phyloP scores from a whole-genome alignment of 2,797 vertebrate species.

The Acipenser oxyrinchus region DNA sequence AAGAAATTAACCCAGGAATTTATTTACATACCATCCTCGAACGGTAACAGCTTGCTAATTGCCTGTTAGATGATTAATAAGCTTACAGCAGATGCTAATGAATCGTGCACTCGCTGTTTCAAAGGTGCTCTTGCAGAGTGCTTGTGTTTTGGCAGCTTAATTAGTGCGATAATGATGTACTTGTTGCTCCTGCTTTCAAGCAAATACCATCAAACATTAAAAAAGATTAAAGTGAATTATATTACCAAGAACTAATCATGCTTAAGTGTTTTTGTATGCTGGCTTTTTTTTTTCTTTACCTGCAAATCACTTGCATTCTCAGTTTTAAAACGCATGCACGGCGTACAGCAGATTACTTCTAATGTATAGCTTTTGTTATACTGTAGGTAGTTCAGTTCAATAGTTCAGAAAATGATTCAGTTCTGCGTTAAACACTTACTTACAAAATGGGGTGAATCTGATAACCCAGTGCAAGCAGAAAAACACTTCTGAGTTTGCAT shows the following conservation, averaged over 20 bases:
- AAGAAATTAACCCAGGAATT: slow-evolving; percentile 98
- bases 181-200: slow-evolving; percentile 91
- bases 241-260: slow-evolving; percentile 60
- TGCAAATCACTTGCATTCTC: no score
- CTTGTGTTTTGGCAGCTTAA: slow-evolving; percentile 89
- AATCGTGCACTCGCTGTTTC: slow-evolving; percentile 87
- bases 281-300: slow-evolving; percentile 30
- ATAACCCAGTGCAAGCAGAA: no score
- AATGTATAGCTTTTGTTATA: no score
- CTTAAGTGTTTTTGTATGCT: slow-evolving; percentile 40
- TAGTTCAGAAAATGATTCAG: no score
- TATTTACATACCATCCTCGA: slow-evolving; percentile 97
- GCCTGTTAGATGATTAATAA: slow-evolving; percentile 99
- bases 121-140: slow-evolving; percentile 90
- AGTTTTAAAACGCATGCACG: no score
- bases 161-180: slow-evolving; percentile 94
- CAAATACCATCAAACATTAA: slow-evolving; percentile 92
- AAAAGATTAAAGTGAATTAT: slow-evolving; percentile 81
- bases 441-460: no score
- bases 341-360: no score
- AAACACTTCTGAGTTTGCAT: no score
- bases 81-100: slow-evolving; percentile 98
- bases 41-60: slow-evolving; percentile 98
- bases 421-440: no score
- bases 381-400: no score